Base-by-base conservation (phyloP, 2,888 invertebrate genomes). In the Cheilosia urbana region DNA sequence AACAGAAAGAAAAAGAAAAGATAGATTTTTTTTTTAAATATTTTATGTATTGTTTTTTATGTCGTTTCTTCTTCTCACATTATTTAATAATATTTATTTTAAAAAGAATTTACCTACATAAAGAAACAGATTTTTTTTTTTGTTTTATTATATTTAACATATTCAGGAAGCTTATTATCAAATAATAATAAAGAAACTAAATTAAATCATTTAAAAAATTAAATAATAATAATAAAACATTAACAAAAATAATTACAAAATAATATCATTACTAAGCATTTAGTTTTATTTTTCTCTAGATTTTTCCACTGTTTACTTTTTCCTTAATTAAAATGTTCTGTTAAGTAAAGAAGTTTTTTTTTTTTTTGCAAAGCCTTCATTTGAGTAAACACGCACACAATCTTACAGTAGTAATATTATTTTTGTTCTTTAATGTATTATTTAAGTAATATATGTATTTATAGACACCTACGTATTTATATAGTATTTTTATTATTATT, bases 361-460 rank as follows among this genome's bases (percentile, higher is more conserved):
- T 77, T 76, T 69, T 21, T 79, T 76, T 19, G 68, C 53, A 75
- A 87, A 87, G 87, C 87, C 81, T 73, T 87, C 81, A 75, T 45
- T 82, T 80, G 81, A 85, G 72, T 85, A 85, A 80, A 87, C 87
- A 87, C 87, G 82, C 87, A 87, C 87, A 87, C 87, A 78, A 87
- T 82, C 87, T 87, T 87, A 87, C 72, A 68, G 49, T 73, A 69
- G 69, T 73, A 87, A 78, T 73, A 73, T 63, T 81, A 73, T 65
- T 73, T 60, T 69, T 42, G 40, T 76, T 65, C 55, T 81, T 71
- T 69, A 80, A 72, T 87, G 68, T 68, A 76, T 62, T 75, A 76
- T 76, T 72, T 57, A 34, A 55, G 45, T 72, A 65, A 69, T 78
- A 55, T 47, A 63, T 76, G 42, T 84, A 80, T 87, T 65, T 83